Percentiles rank a stretch among this genome's conserved stretches.
These are phyloP conservation scores for Arctia plantaginis DNA, from an alignment of 2,888 invertebrate genomes.

Conservation along the genomic window DNA sequence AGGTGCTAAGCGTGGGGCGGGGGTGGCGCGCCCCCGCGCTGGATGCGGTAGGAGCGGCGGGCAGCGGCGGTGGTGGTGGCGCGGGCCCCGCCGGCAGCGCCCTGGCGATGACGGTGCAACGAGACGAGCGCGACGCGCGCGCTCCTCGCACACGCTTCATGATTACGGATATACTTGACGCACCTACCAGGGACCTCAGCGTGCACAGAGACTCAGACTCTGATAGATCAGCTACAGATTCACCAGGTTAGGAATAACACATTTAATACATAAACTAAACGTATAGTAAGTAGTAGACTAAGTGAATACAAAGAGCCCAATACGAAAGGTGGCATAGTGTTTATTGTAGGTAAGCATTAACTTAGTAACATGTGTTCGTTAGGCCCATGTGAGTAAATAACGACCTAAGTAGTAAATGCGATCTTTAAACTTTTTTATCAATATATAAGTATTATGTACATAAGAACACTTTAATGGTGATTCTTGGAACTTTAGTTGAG, in stretches of 20 bases:
- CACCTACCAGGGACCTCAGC: conserved; percentile 86
- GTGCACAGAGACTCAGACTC: conserved; percentile 86
- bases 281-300: background rate
- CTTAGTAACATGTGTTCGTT: background rate
- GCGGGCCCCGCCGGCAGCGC: conserved; percentile 81
- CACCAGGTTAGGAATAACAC: conserved; percentile 73
- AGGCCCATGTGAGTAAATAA: background rate
- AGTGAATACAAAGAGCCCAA: background rate
- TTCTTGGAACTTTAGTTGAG: no score
- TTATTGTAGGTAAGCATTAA: background rate
- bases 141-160: conserved; percentile 93
- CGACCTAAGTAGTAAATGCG: background rate
- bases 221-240: conserved; percentile 87
- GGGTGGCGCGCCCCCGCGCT: conserved; percentile 70
- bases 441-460: no score
- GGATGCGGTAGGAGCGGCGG: conserved; percentile 75
- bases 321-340: background rate
- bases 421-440: no score
- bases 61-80: conserved; percentile 72
- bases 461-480: no score
- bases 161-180: conserved; percentile 94
- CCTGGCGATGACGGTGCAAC: conserved; percentile 88
- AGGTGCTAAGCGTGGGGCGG: conserved; percentile 68
- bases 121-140: conserved; percentile 90
- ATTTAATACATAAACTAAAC: background rate